These are phyloP conservation scores for Galemys pyrenaicus DNA, from an alignment of 2,113 vertebrate species.

Conservation along the genomic window DNA sequence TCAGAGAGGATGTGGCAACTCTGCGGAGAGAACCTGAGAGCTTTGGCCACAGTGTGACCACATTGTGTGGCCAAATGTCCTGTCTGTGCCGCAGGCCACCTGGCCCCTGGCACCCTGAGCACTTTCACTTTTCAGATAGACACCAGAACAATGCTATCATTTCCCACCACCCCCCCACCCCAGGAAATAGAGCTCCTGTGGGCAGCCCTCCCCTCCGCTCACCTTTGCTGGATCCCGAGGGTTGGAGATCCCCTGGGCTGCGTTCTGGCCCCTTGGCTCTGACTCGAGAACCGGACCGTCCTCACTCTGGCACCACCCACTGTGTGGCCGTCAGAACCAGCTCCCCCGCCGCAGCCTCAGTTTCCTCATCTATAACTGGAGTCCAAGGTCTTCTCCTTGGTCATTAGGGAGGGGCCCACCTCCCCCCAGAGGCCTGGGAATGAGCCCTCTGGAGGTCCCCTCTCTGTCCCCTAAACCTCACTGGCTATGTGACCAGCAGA, in stretches of 20 bases:
- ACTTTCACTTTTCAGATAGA: neutral
- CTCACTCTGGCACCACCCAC: neutral
- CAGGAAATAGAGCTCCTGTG: neutral
- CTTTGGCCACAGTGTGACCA: fast-evolving
- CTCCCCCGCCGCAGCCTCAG: neutral
- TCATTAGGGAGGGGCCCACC: neutral
- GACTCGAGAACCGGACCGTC: neutral
- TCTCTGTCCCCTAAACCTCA: constrained; percentile 1
- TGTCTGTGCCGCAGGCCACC: neutral
- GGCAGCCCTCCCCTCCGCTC: neutral
- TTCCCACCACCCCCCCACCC: no score
- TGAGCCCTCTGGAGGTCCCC: neutral
- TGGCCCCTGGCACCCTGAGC: neutral
- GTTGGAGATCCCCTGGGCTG: neutral
- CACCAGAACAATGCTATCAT: no score
- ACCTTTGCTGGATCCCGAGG: neutral
- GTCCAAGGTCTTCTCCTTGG: no score
- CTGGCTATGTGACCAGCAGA: constrained; percentile 22
- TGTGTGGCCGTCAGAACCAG: neutral
- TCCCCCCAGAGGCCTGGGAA: neutral
- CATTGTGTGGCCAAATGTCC: fast-evolving
- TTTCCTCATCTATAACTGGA: neutral
- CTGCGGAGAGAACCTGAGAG: neutral
- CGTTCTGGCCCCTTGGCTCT: no score
- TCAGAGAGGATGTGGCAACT: neutral